Evolutionary conservation across 2,888 invertebrate species (phyloP), one percentile per base, ranked within the genome.

Genomic region (Adelognathus sp.): DNA sequence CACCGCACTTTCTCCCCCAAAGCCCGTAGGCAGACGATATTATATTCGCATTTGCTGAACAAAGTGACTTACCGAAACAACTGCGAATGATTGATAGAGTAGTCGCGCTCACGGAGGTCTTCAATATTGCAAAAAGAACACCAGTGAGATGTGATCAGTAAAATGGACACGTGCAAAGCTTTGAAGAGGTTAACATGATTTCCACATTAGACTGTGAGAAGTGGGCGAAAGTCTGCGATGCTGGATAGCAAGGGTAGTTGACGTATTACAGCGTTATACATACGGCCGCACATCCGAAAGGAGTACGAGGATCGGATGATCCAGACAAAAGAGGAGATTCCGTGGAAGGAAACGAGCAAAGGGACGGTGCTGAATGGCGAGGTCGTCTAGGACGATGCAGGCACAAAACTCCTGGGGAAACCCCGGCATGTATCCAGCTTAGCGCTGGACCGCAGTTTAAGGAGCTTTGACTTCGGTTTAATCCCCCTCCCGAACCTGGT

Each of bases 351-450:
- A 58, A 39, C 63, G 58, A 63, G 33, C 67, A 75, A 66, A 61
- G 63, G 63, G 44, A 24, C 31, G 41, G 50, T 39, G 72, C 69
- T 56, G 76, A 76, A 81, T 80, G 56, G 74, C 46, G 64, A 75
- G 75, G 82, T 78, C 72, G 72, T 79, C 75, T 79, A 74, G 86
- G 84, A 86, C 63, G 72, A 69, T 79, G 67, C 79, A 76, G 71
- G 71, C 60, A 67, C 79, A 79, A 79, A 79, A 79, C 76, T 79
- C 76, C 54, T 67, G 58, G 56, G 63, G 63, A 79, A 72, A 60
- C 88, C 89, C 88, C 88, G 88, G 86, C 88, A 90, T 91, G 90
- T 90, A 90, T 90, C 89, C 90, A 89, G 91, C 90, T 91, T 91
- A 90, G 87, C 85, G 85, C 85, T 78, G 84, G 85, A 91, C 91